Conservation (phyloP, 2,797 vertebrate genomes). For the Macrochelys suwanniensis region DNA sequence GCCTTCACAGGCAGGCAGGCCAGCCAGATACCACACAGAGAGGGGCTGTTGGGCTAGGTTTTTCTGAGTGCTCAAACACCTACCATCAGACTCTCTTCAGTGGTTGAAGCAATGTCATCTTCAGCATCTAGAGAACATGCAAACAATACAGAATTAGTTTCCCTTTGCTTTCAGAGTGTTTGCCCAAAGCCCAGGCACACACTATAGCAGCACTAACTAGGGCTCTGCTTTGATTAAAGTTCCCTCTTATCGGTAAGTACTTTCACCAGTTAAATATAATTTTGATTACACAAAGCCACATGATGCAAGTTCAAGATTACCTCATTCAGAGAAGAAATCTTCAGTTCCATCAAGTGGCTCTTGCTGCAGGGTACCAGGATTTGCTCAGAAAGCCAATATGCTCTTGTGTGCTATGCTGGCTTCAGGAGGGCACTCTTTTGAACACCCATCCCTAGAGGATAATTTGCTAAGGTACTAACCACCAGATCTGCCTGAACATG, state of each 20-base stretch:
- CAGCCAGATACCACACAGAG: background rate
- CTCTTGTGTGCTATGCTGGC: background rate
- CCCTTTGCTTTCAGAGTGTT: background rate
- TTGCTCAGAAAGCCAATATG: constrained; percentile 25
- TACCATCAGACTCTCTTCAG: constrained; percentile 62
- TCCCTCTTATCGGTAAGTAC: background rate
- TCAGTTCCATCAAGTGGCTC: background rate
- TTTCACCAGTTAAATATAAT: background rate
- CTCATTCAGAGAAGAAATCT: background rate
- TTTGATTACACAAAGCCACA: background rate
- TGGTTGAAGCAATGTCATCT: constrained; percentile 25
- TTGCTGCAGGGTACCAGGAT: background rate
- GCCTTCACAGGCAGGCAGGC: background rate
- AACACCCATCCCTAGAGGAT: constrained; percentile 20
- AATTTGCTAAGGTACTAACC: background rate
- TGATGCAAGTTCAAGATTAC: background rate
- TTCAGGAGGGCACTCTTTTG: constrained; percentile 20
- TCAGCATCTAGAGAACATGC: constrained; percentile 39
- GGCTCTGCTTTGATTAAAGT: background rate
- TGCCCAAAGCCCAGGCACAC: background rate
- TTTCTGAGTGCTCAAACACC: background rate
- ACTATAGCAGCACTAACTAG: background rate
- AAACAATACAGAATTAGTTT: background rate
- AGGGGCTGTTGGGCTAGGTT: background rate
- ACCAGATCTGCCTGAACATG: constrained; percentile 60